These are phyloP conservation scores for Leptodactylus fuscus DNA, from an alignment of 2,113 vertebrate genomes.

Conservation along the genomic window DNA sequence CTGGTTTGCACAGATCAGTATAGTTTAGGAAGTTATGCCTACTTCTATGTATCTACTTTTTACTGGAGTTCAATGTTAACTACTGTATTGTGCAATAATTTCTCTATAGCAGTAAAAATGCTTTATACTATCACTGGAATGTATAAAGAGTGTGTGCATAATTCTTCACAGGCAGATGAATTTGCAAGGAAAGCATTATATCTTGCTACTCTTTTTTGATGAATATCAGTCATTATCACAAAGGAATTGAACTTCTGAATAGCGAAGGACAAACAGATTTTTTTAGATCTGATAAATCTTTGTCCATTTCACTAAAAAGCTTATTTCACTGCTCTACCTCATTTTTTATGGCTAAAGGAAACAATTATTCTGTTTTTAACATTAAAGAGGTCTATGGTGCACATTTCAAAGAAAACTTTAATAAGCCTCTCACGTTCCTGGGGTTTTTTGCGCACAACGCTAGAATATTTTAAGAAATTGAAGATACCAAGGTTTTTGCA, in stretches of 20 bases:
- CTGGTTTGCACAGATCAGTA: neutral
- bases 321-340: neutral
- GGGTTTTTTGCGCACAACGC: too few relatives aligned
- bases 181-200: neutral
- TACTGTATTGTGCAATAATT: neutral
- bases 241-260: constrained; percentile 11
- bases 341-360: neutral
- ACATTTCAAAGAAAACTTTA: neutral
- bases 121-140: neutral
- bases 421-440: neutral
- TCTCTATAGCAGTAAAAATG: neutral
- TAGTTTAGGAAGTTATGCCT: neutral
- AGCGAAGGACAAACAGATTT: neutral
- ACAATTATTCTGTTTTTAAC: neutral
- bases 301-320: neutral
- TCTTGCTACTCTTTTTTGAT: constrained; percentile 21
- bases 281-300: neutral
- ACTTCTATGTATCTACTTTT: neutral
- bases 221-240: constrained; percentile 24
- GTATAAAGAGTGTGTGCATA: neutral
- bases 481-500: neutral
- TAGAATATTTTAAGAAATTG: neutral
- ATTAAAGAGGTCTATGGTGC: neutral
- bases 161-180: neutral
- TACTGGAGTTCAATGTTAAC: neutral